Percentiles rank a stretch among this genome's conserved stretches.
Evolutionary conservation across 2,888 invertebrate genomes (phyloP).

Genomic region (Caenorhabditis sp.): DNA sequence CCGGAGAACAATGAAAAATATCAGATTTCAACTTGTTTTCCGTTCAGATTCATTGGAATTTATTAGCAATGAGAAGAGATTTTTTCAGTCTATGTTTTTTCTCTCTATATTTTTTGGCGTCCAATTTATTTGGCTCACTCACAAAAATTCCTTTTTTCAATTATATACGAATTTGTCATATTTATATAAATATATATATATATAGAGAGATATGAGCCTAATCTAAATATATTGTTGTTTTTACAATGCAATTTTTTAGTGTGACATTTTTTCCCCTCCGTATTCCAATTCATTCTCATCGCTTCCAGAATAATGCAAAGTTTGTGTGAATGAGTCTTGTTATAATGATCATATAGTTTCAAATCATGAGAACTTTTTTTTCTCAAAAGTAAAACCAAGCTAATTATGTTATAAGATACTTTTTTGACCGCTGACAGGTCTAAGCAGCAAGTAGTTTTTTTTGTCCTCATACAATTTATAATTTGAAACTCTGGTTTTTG

Average conservation of each 20-base stretch:
- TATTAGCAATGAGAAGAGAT: neutral
- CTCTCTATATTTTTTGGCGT: neutral
- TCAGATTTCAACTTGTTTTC: neutral
- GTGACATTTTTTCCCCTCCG: neutral
- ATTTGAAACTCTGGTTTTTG: too few relatives aligned
- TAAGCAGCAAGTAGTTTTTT: too few relatives aligned
- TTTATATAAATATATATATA: neutral
- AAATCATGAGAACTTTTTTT: too few relatives aligned
- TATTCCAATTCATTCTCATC: neutral
- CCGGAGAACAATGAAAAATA: neutral
- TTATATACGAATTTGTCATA: conserved; percentile 1
- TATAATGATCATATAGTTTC: too few relatives aligned
- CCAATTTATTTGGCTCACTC: neutral
- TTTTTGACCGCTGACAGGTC: too few relatives aligned
- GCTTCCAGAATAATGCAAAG: neutral
- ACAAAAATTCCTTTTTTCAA: neutral
- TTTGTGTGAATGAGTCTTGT: neutral
- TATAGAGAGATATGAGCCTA: neutral
- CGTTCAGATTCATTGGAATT: neutral
- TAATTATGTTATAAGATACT: too few relatives aligned
- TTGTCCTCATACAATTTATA: too few relatives aligned
- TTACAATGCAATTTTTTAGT: neutral
- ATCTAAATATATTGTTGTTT: neutral
- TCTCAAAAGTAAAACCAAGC: too few relatives aligned
- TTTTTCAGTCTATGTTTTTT: neutral